These are phyloP conservation scores for Callipepla californica DNA, from an alignment of 2,113 vertebrate genomes.

Conservation along the genomic window DNA sequence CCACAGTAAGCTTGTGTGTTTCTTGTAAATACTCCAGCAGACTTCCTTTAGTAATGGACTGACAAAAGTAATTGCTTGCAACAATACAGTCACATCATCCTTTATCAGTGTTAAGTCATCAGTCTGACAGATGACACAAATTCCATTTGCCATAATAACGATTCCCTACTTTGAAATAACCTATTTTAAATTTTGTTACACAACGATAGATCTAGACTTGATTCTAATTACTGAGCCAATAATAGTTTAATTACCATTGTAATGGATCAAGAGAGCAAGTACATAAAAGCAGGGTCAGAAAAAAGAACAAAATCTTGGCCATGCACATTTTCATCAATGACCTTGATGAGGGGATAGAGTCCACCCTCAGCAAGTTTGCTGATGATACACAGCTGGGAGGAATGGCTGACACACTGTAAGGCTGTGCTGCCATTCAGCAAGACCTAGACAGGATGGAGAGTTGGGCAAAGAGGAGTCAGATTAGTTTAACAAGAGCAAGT, in stretches of 20 bases:
- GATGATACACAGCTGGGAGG: no score
- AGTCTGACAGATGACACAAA: constrained; percentile 59
- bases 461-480: no score
- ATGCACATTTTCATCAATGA: no score
- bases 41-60: neutral
- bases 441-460: no score
- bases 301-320: neutral
- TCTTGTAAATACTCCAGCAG: neutral
- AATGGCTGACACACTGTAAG: no score
- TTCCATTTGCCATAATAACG: constrained; percentile 35
- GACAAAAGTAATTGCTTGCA: constrained; percentile 31
- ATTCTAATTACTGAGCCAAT: constrained; percentile 21
- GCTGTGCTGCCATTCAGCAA: no score
- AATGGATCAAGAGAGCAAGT: neutral
- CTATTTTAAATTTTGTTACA: constrained; percentile 65
- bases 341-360: no score
- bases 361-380: no score
- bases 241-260: constrained; percentile 8
- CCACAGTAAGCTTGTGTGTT: neutral
- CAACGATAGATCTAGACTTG: constrained; percentile 45
- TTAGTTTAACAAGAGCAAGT: no score
- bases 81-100: neutral
- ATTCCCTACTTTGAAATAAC: constrained; percentile 36
- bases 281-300: neutral
- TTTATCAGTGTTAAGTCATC: constrained; percentile 47